A percentile compares a stretch with the other conserved stretches of the same genome.
Conservation (phyloP, 2,113 vertebrate genomes). For the Varanus komodoensis region DNA sequence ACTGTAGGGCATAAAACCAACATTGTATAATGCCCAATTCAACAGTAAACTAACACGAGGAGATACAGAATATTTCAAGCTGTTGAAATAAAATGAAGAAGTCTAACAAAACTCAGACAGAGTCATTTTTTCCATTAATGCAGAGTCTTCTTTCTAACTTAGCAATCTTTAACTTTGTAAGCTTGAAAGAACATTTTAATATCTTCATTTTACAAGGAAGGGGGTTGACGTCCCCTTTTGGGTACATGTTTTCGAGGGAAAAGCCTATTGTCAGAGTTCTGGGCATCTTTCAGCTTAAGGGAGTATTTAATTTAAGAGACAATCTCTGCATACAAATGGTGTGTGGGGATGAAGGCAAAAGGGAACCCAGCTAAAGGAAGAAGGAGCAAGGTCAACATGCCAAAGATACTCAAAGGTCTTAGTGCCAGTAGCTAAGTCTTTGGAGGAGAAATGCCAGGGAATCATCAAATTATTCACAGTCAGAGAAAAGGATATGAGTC, state of each 20-base stretch:
- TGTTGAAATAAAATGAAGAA: neutral
- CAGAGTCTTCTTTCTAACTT: neutral
- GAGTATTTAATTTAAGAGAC: too few species aligned
- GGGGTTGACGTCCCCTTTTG: neutral
- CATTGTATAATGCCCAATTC: neutral
- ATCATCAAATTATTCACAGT: too few species aligned
- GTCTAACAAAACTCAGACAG: neutral
- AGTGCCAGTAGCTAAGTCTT: too few species aligned
- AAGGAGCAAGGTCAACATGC: too few species aligned
- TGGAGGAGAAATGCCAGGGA: too few species aligned
- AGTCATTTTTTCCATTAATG: neutral
- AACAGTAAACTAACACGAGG: neutral
- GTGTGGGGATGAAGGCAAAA: too few species aligned
- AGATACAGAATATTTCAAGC: neutral
- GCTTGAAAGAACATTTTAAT: neutral
- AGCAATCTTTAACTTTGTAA: constrained; percentile 7
- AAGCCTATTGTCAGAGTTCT: neutral
- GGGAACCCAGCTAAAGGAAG: too few species aligned
- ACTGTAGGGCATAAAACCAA: neutral
- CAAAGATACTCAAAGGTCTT: too few species aligned
- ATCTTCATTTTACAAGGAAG: neutral
- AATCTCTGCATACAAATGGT: too few species aligned
- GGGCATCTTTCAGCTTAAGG: too few species aligned
- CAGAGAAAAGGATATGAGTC: too few species aligned
- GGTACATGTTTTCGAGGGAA: neutral